Conservation (phyloP, 2,888 invertebrate species). For the Sericinus montela region DNA sequence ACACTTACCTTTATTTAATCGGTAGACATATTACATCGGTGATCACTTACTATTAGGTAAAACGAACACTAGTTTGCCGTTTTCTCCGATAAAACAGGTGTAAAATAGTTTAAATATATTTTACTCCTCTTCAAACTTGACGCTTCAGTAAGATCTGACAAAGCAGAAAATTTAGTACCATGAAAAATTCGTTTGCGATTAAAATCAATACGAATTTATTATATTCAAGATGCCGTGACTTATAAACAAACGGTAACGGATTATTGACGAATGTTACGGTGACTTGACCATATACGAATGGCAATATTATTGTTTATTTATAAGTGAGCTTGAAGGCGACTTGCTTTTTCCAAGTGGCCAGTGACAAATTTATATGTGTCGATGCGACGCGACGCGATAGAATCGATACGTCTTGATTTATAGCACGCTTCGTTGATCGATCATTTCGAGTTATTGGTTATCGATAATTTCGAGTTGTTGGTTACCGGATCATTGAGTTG, state of each 20-base stretch:
- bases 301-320: conserved; percentile 74
- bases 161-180: too few species aligned
- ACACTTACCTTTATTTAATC: too few species aligned
- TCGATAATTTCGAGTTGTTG: conserved; percentile 62
- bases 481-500: conserved; percentile 31
- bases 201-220: too few species aligned
- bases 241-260: conserved; percentile 54
- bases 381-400: conserved; percentile 67
- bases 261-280: conserved; percentile 62
- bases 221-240: conserved; percentile 20
- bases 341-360: conserved; percentile 58
- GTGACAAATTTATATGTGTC: conserved; percentile 78
- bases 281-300: conserved; percentile 50
- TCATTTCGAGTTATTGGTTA: too few species aligned
- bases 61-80: too few species aligned
- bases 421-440: conserved; percentile 66
- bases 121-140: too few species aligned
- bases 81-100: too few species aligned
- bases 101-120: too few species aligned
- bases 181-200: too few species aligned
- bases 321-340: conserved; percentile 51
- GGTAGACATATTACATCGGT: too few species aligned
- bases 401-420: conserved; percentile 72
- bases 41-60: too few species aligned
- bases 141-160: too few species aligned